These are phyloP conservation scores for Hycleus phaleratus DNA, from an alignment of 1,140 invertebrate species.

Conservation along the genomic window DNA sequence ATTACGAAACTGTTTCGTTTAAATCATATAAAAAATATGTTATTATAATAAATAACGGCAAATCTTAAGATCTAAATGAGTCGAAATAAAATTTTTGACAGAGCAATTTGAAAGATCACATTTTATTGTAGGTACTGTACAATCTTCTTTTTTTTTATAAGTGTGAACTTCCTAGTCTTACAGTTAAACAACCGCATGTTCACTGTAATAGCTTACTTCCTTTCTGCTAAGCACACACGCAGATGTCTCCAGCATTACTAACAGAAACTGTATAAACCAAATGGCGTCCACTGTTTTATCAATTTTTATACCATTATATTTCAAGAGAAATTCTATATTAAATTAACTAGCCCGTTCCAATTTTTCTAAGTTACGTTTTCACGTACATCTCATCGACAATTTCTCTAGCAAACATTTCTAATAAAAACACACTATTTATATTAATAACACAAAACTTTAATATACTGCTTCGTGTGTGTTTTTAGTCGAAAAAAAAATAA, in stretches of 20 bases:
- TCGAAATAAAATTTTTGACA: background rate
- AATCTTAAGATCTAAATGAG: no score
- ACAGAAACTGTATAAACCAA: constrained; percentile 24
- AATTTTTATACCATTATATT: constrained; percentile 21
- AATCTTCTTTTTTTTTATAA: constrained; percentile 19
- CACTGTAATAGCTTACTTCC: constrained; percentile 33
- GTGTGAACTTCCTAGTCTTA: constrained; percentile 19
- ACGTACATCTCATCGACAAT: no score
- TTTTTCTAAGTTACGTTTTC: no score
- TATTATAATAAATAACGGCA: no score
- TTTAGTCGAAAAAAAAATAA: no score
- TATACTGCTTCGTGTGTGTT: no score
- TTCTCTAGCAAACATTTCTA: no score
- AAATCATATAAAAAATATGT: no score
- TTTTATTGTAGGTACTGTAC: constrained; percentile 15
- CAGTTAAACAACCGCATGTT: constrained; percentile 32
- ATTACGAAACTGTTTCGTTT: no score
- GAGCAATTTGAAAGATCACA: constrained; percentile 19
- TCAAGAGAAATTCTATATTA: constrained; percentile 1
- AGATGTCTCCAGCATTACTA: constrained; percentile 27
- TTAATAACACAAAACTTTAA: no score
- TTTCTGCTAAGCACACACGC: constrained; percentile 28
- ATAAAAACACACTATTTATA: no score
- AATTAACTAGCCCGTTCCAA: background rate
- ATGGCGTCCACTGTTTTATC: constrained; percentile 25